phyloP scores from a whole-genome alignment of 2,888 invertebrate genomes.

The Steinernema scapterisci region DNA sequence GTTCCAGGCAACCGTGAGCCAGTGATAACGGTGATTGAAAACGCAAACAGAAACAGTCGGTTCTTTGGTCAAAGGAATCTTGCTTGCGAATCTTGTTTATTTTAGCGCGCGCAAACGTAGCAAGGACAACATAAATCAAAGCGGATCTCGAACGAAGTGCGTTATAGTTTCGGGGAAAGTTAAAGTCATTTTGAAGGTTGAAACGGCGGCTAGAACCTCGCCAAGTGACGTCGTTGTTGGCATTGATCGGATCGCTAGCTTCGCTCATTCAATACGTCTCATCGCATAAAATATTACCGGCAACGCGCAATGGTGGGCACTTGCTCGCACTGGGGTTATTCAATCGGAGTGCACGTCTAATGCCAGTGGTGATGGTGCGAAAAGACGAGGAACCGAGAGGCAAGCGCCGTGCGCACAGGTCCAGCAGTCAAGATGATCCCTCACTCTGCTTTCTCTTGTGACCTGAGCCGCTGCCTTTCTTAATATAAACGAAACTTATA shows the following conservation, averaged over 20 bases:
- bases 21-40: neutral
- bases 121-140: neutral
- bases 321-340: slow-evolving; percentile 31
- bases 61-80: neutral
- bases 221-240: slow-evolving; percentile 1
- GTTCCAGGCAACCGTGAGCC: neutral
- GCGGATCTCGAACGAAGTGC: neutral
- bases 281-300: slow-evolving; percentile 31
- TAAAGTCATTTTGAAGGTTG: neutral
- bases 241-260: slow-evolving; percentile 30
- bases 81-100: neutral
- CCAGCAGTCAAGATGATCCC: slow-evolving; percentile 12
- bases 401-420: slow-evolving; percentile 25
- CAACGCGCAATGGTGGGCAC: slow-evolving; percentile 21
- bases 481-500: neutral
- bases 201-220: neutral
- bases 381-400: slow-evolving; percentile 4
- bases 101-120: neutral
- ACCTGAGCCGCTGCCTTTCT: neutral
- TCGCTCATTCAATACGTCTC: slow-evolving; percentile 29
- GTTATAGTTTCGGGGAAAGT: neutral
- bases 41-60: neutral
- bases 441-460: neutral
- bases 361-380: slow-evolving; percentile 27
- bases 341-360: slow-evolving; percentile 13